A percentile compares a stretch with the other conserved stretches of the same genome.
Conservation (phyloP, 2,888 invertebrate species). For the Uloborus plumipes region DNA sequence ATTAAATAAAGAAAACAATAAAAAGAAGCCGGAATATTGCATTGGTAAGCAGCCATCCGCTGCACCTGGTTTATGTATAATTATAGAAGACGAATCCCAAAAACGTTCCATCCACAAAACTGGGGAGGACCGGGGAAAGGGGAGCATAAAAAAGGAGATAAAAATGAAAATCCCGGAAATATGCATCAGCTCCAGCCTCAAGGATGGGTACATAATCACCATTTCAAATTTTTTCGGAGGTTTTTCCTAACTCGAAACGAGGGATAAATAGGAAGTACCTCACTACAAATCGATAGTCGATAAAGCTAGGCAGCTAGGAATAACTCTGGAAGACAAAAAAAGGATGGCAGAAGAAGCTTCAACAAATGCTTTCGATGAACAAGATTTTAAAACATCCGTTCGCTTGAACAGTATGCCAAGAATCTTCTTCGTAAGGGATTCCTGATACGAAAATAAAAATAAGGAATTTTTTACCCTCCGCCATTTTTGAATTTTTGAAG, state of each 20-base stretch:
- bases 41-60: slow-evolving; percentile 43
- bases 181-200: slow-evolving; percentile 22
- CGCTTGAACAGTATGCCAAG: slow-evolving; percentile 8
- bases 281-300: slow-evolving; percentile 55
- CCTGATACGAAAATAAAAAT: slow-evolving; percentile 54
- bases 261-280: slow-evolving; percentile 53
- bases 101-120: slow-evolving; percentile 15
- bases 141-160: slow-evolving; percentile 5
- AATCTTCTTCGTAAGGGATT: slow-evolving; percentile 42
- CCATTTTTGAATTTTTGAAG: slow-evolving; percentile 8
- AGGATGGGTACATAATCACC: slow-evolving; percentile 42
- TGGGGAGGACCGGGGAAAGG: slow-evolving; percentile 15
- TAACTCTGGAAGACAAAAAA: slow-evolving; percentile 7
- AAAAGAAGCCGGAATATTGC: slow-evolving; percentile 24
- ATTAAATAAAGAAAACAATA: background rate
- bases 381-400: slow-evolving; percentile 34
- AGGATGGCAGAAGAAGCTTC: slow-evolving; percentile 3
- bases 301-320: slow-evolving; percentile 24
- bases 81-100: slow-evolving; percentile 23
- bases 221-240: slow-evolving; percentile 44
- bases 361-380: slow-evolving; percentile 35
- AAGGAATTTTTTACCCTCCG: slow-evolving; percentile 26
- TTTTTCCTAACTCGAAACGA: slow-evolving; percentile 12
- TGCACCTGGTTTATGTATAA: slow-evolving; percentile 50
- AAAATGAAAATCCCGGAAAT: slow-evolving; percentile 26